phyloP scores from a whole-genome alignment of 2,797 vertebrate genomes.

The Setipinna tenuifilis region DNA sequence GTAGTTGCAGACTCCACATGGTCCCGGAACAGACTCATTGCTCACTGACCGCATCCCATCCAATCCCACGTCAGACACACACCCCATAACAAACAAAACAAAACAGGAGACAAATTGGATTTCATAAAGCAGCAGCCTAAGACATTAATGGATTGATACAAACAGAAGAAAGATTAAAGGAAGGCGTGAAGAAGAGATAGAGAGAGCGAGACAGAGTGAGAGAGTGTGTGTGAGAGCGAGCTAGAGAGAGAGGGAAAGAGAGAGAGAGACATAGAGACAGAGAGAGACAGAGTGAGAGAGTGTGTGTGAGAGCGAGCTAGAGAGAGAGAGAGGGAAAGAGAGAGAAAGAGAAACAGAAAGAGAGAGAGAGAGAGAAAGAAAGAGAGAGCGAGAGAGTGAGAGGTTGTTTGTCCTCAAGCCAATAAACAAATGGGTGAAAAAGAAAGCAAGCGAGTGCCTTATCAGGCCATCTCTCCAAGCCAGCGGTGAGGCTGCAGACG shows the following conservation, averaged over 20 bases:
- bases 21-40: constrained; percentile 55
- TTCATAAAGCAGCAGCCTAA: constrained; percentile 76
- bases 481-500: constrained; percentile 68
- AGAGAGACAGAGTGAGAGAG: too few species aligned
- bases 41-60: constrained; percentile 69
- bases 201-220: constrained; percentile 61
- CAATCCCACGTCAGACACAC: constrained; percentile 63
- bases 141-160: constrained; percentile 68
- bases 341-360: constrained; percentile 58
- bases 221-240: neutral
- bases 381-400: neutral
- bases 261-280: too few species aligned
- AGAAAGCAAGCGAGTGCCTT: constrained; percentile 66
- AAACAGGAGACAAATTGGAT: constrained; percentile 76
- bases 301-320: too few species aligned
- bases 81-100: constrained; percentile 69
- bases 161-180: constrained; percentile 28
- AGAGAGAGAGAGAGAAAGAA: neutral
- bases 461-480: constrained; percentile 77
- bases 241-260: too few species aligned
- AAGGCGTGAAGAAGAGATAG: neutral
- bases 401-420: neutral
- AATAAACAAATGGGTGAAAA: constrained; percentile 52
- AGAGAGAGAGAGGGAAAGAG: constrained; percentile 38
- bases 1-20: constrained; percentile 12